phyloP scores from a whole-genome alignment of 2,888 invertebrate genomes.

The Hyalella azteca region DNA sequence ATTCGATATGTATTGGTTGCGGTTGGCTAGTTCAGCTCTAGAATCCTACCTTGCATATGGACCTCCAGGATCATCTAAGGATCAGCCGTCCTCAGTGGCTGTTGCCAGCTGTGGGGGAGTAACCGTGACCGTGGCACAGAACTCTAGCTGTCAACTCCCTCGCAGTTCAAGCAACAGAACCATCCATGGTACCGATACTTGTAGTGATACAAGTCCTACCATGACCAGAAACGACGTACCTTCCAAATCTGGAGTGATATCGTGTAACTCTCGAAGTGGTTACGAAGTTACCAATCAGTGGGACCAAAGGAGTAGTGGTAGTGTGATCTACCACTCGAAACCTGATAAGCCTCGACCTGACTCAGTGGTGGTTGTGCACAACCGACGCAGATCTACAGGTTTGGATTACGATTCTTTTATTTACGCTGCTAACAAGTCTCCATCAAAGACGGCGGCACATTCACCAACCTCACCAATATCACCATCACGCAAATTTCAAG shows the following conservation, averaged over 20 bases:
- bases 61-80: slow-evolving; percentile 1
- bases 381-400: slow-evolving; percentile 11
- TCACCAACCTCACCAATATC: neutral
- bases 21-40: too few relatives aligned
- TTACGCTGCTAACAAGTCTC: neutral
- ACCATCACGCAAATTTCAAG: neutral
- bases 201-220: neutral
- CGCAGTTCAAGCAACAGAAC: neutral
- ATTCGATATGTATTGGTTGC: too few relatives aligned
- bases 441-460: neutral
- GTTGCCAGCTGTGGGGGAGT: slow-evolving; percentile 10
- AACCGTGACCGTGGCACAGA: neutral
- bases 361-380: neutral
- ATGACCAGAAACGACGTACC: neutral
- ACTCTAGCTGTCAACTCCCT: neutral
- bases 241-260: neutral
- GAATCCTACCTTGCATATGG: neutral
- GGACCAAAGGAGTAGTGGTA: neutral
- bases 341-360: neutral
- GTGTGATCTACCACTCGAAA: neutral
- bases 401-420: neutral
- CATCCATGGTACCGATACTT: neutral
- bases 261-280: neutral
- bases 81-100: neutral
- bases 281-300: neutral